phyloP scores from a whole-genome alignment of 2,797 vertebrate species.

The Pseudochromis fuscus region DNA sequence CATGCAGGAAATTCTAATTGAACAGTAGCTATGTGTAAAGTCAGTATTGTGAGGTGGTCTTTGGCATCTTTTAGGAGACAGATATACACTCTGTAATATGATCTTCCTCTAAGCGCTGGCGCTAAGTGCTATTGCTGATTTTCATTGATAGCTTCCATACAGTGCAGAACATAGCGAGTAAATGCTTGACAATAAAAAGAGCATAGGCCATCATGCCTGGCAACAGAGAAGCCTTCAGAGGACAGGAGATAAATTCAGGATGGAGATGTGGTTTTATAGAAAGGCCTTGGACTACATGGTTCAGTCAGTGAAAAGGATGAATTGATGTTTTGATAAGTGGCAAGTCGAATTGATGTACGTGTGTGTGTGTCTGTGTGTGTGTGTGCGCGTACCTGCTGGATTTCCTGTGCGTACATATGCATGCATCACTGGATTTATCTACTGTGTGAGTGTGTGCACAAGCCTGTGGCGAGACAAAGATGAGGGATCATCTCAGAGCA shows the following conservation, averaged over 20 bases:
- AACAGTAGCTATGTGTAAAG: conserved; percentile 68
- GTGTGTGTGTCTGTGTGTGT: neutral
- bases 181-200: conserved; percentile 39
- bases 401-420: conserved; percentile 19
- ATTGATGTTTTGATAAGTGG: conserved; percentile 54
- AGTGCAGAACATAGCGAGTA: conserved; percentile 29
- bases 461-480: conserved; percentile 28
- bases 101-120: no score
- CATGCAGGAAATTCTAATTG: conserved; percentile 1
- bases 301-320: conserved; percentile 39
- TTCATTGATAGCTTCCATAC: conserved; percentile 52
- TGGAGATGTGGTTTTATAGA: conserved; percentile 46
- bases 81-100: conserved; percentile 5
- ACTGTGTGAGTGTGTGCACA: conserved; percentile 8
- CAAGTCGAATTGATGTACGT: conserved; percentile 23
- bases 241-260: conserved; percentile 27
- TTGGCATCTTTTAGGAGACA: conserved; percentile 19
- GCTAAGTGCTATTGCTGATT: conserved; percentile 50
- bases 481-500: conserved; percentile 30
- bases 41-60: conserved; percentile 74
- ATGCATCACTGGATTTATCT: conserved; percentile 12
- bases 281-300: conserved; percentile 49
- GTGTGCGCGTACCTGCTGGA: conserved; percentile 5
- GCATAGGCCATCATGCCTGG: conserved; percentile 35
- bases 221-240: conserved; percentile 45